Conservation (phyloP, 1,140 invertebrate species). For the Arctopsyche grandis region DNA sequence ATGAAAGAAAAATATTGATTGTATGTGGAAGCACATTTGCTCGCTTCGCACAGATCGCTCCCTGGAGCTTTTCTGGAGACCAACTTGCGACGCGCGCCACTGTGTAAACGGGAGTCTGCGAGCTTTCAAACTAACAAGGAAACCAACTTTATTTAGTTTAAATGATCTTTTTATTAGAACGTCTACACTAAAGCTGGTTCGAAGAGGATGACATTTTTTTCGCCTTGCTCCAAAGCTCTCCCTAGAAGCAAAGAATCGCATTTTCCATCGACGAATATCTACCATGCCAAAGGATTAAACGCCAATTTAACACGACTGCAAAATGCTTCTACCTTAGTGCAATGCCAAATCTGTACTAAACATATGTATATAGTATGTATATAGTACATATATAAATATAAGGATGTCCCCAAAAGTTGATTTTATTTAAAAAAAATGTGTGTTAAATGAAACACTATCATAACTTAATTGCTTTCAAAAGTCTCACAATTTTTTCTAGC, state of each 20-base stretch:
- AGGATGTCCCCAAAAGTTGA: too few species aligned
- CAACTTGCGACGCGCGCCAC: slow-evolving; percentile 20
- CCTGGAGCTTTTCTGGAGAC: slow-evolving; percentile 32
- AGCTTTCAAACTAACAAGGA: slow-evolving; percentile 51
- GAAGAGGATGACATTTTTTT: neutral
- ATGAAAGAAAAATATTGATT: slow-evolving; percentile 6
- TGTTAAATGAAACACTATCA: too few species aligned
- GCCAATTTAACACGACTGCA: neutral
- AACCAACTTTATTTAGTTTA: slow-evolving; percentile 48
- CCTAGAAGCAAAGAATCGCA: slow-evolving; percentile 25
- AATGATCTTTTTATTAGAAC: slow-evolving; percentile 49
- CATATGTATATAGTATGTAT: too few species aligned
- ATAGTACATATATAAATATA: too few species aligned
- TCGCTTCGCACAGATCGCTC: neutral
- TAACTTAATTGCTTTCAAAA: too few species aligned
- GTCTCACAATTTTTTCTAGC: too few species aligned
- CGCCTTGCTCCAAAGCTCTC: neutral
- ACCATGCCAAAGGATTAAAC: neutral
- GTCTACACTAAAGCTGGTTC: slow-evolving; percentile 26
- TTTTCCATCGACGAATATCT: neutral
- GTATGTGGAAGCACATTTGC: neutral
- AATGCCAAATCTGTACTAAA: too few species aligned
- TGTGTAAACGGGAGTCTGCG: slow-evolving; percentile 32
- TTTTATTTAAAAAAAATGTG: too few species aligned
- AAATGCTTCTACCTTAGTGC: slow-evolving; percentile 18